Evolutionary conservation across 2,113 vertebrate species (phyloP).

Genomic region (Phyllostomus hastatus): DNA sequence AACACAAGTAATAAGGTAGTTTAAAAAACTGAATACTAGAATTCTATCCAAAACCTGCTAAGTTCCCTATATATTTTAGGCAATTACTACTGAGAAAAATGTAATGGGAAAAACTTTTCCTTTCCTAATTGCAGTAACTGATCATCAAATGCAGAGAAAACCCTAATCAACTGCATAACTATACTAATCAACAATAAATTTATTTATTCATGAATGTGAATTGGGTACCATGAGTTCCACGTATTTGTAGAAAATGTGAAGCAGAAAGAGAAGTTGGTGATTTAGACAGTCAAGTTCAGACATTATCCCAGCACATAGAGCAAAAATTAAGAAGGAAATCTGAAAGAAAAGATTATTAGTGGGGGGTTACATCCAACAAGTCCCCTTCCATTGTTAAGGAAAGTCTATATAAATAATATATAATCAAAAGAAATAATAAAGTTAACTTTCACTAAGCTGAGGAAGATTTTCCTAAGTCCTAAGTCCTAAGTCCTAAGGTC

Average conservation of each 20-base stretch:
- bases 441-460: neutral
- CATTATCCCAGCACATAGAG: neutral
- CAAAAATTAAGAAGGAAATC: neutral
- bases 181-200: neutral
- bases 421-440: slow-evolving; percentile 6
- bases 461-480: neutral
- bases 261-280: neutral
- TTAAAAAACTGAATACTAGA: neutral
- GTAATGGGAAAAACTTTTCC: neutral
- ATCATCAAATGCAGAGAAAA: neutral
- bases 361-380: neutral
- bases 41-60: neutral
- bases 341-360: neutral
- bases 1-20: neutral
- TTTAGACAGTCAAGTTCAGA: neutral
- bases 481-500: too few species aligned
- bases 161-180: neutral
- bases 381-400: neutral
- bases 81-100: slow-evolving; percentile 21
- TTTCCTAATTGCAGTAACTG: neutral
- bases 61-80: neutral
- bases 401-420: neutral
- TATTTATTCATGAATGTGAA: neutral
- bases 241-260: neutral
- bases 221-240: neutral